Base-by-base conservation (phyloP, 2,113 vertebrate species). In the Heterotilapia buettikoferi region DNA sequence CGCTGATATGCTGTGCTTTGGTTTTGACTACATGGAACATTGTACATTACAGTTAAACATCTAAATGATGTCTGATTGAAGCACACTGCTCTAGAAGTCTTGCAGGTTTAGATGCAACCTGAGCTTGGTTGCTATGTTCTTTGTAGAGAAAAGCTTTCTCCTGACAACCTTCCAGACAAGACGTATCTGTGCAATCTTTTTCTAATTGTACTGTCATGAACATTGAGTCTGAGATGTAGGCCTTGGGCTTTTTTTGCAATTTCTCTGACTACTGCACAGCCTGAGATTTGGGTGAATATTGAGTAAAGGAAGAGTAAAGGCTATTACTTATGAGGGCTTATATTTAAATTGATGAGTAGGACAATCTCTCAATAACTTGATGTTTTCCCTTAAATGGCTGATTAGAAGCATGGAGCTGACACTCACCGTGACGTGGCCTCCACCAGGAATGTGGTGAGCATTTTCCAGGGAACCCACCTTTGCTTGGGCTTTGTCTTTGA, bases 401-500 rank as follows among this genome's bases (percentile, higher is more conserved):
- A 82, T 50, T 83, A 11, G 18, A 18, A 84, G 84, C 53, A 52
- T 66, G 68, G 61, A 86, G 50, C 84, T 80, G 90, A 89, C 68
- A 94, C 97, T 97, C 96, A 99, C 99, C 97, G 96, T 97, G 85
- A 98, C 80, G 0, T 96, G 96, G 73, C 98, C 98, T 94, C 98
- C 98, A 33, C 98, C 98, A 59, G 98, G 98, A 40, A 96, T 96
- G 0, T 99, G 98, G 86, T 98, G 98, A 88, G 98, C 97, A 86
- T 99, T 99, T 88, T 99, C 99, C 90, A 99, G 95, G n/a, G 99
- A 99, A 87, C 99, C 98, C 54, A 99, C 97, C 97, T 99, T 99
- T 92, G 99, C 97, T 86, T 99, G 98, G 94, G 99, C 99, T 93
- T 99, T 99, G 94, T 99, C 99, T 97, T 98, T 99, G 96, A 99